phyloP scores from a whole-genome alignment of 2,888 invertebrate species.

The Mythimna ferrago region DNA sequence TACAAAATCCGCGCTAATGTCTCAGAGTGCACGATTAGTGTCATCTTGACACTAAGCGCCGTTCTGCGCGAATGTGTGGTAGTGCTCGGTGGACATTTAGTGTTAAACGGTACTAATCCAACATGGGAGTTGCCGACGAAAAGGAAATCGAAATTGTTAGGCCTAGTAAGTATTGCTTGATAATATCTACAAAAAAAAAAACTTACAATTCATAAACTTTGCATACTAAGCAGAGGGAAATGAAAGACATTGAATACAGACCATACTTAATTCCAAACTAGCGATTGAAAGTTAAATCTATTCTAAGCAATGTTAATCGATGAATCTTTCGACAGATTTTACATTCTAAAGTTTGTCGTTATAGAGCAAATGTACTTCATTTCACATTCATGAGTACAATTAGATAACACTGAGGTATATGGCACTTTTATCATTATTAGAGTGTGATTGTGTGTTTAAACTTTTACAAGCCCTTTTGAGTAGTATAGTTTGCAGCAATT shows the following conservation, averaged over 20 bases:
- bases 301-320: background rate
- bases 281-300: background rate
- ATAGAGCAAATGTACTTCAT: background rate
- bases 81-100: slow-evolving; percentile 19
- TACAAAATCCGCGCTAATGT: slow-evolving; percentile 32
- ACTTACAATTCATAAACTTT: background rate
- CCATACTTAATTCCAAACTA: background rate
- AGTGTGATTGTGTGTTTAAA: background rate
- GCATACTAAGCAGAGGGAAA: background rate
- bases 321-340: background rate
- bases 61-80: slow-evolving; percentile 43
- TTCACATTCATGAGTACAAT: background rate
- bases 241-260: background rate
- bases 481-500: background rate
- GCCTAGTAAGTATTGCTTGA: slow-evolving; percentile 70
- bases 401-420: background rate
- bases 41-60: slow-evolving; percentile 55
- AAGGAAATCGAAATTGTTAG: slow-evolving; percentile 65
- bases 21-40: slow-evolving; percentile 42
- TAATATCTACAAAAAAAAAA: background rate
- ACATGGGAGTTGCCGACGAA: slow-evolving; percentile 63
- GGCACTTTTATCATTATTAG: background rate
- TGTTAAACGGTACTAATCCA: slow-evolving; percentile 38
- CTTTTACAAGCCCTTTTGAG: background rate
- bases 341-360: background rate